A percentile compares a stretch with the other conserved stretches of the same genome.
phyloP scores from a whole-genome alignment of 2,113 vertebrate species.

The Pelecanoides urinatrix region DNA sequence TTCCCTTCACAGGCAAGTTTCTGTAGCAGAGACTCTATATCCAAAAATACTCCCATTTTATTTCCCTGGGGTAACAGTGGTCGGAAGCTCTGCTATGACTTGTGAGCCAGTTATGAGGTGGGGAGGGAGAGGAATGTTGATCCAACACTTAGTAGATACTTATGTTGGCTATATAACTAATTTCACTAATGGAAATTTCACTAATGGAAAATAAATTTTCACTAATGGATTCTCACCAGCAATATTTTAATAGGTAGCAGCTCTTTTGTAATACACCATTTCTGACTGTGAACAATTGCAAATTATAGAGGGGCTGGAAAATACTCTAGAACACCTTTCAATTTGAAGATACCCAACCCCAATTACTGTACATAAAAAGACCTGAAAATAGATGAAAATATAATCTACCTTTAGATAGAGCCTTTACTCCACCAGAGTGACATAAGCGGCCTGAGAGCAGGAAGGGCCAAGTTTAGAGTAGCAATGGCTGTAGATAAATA shows the following conservation, averaged over 20 bases:
- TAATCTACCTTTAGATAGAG: background rate
- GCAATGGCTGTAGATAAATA: background rate
- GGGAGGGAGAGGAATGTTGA: background rate
- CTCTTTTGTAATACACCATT: background rate
- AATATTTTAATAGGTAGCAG: background rate
- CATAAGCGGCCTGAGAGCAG: background rate
- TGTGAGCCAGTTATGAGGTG: background rate
- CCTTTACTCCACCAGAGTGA: background rate
- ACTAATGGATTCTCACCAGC: background rate
- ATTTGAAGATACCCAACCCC: background rate
- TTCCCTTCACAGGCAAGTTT: background rate
- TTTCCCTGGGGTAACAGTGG: background rate
- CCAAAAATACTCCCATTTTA: background rate
- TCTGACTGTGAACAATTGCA: background rate
- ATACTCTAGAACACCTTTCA: background rate
- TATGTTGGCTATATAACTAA: background rate
- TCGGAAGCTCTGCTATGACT: background rate
- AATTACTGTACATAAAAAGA: background rate
- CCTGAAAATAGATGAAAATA: background rate
- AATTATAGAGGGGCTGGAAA: background rate
- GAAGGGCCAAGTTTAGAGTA: background rate
- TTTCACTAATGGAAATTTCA: background rate
- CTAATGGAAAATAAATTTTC: slow-evolving; percentile 25
- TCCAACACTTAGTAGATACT: background rate
- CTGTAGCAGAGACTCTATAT: background rate